phyloP scores from a whole-genome alignment of 2,113 vertebrate species.

The Anarrhichthys ocellatus region DNA sequence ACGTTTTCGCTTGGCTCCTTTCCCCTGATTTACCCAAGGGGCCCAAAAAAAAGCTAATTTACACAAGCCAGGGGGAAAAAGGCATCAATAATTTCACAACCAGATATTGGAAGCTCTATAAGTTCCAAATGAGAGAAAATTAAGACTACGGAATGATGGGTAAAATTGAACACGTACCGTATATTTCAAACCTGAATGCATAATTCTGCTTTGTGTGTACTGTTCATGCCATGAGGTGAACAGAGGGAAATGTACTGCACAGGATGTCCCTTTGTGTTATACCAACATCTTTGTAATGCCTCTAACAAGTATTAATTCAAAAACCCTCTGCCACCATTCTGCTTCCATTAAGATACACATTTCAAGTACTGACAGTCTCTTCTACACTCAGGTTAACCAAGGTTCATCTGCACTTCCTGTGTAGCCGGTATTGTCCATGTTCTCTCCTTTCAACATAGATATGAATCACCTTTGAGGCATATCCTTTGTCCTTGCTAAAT shows the following conservation, averaged over 20 bases:
- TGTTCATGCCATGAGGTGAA: slow-evolving; percentile 26
- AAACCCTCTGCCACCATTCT: slow-evolving; percentile 10
- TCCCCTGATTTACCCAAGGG: slow-evolving; percentile 58
- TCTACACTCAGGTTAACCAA: slow-evolving; percentile 50
- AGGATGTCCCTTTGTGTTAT: neutral
- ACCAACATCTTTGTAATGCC: slow-evolving; percentile 31
- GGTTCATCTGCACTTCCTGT: slow-evolving; percentile 63
- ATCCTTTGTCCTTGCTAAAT: slow-evolving; percentile 85
- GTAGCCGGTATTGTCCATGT: slow-evolving; percentile 55
- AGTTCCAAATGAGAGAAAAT: slow-evolving; percentile 38
- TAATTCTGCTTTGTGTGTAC: slow-evolving; percentile 23
- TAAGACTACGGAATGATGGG: slow-evolving; percentile 43
- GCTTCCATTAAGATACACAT: slow-evolving; percentile 46
- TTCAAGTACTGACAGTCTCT: slow-evolving; percentile 31
- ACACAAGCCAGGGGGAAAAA: slow-evolving; percentile 56
- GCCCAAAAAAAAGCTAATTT: slow-evolving; percentile 66
- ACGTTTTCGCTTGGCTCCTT: slow-evolving; percentile 66
- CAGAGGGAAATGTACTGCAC: neutral
- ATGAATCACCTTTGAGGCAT: slow-evolving; percentile 77
- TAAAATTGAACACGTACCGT: slow-evolving; percentile 6
- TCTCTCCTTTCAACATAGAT: slow-evolving; percentile 72
- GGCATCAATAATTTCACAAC: slow-evolving; percentile 73
- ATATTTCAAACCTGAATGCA: slow-evolving; percentile 25
- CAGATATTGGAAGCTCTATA: slow-evolving; percentile 52
- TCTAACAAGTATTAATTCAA: slow-evolving; percentile 50